Percentiles rank a stretch among this genome's conserved stretches.
Conservation (phyloP, 2,888 invertebrate species). For the Thymelicus lineola region DNA sequence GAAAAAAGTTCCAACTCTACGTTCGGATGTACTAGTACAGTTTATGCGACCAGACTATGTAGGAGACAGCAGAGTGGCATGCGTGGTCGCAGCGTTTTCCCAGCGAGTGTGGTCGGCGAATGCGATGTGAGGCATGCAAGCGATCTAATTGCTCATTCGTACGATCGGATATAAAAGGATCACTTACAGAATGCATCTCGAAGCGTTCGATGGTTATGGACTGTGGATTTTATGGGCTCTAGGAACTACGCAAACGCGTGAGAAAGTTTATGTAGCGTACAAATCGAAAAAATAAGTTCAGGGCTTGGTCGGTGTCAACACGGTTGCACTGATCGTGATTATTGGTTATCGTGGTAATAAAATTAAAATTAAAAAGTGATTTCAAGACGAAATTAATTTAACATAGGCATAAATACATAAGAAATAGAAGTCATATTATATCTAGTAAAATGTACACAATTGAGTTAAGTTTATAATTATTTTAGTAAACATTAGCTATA, state of each 20-base stretch:
- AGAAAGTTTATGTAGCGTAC: not conserved
- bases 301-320: no score
- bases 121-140: slow-evolving; percentile 22
- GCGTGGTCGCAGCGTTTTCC: slow-evolving; percentile 8
- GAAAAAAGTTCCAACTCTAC: not conserved
- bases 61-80: not conserved
- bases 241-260: not conserved
- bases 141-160: slow-evolving; percentile 23
- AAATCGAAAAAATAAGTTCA: no score
- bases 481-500: no score
- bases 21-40: not conserved
- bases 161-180: slow-evolving; percentile 27
- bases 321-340: no score
- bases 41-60: not conserved
- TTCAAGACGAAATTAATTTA: no score
- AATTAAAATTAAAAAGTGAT: no score
- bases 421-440: no score
- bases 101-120: slow-evolving; percentile 13
- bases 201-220: not conserved
- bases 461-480: no score
- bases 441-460: no score
- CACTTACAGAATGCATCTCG: slow-evolving; percentile 21
- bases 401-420: no score
- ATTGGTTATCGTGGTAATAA: no score
- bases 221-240: not conserved